These are phyloP conservation scores for Leptinotarsa haldemani DNA, from an alignment of 2,888 invertebrate genomes.

Conservation along the genomic window DNA sequence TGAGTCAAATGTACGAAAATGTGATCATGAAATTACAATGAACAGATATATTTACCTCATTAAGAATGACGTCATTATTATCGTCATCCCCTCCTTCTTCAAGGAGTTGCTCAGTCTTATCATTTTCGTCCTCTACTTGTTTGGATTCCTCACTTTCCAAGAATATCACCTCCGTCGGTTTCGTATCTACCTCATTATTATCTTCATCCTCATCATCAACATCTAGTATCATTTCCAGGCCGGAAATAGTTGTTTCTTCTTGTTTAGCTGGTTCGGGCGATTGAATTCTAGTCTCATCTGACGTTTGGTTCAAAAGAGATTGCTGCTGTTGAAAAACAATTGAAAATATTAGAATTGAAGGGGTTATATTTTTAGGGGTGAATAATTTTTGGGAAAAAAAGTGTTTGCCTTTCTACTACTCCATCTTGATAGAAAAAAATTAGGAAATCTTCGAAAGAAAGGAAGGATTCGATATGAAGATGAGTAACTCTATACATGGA, in stretches of 20 bases:
- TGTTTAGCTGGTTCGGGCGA: slow-evolving; percentile 50
- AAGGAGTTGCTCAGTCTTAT: slow-evolving; percentile 36
- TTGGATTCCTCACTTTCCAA: slow-evolving; percentile 54
- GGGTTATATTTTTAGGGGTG: too few species aligned
- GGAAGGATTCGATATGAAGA: too few species aligned
- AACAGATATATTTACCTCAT: too few species aligned
- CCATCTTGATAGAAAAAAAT: too few species aligned
- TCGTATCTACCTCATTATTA: slow-evolving; percentile 60
- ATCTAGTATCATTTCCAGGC: slow-evolving; percentile 63
- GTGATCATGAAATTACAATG: neutral
- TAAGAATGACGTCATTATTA: slow-evolving; percentile 52
- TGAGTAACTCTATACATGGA: too few species aligned
- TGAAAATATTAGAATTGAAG: slow-evolving; percentile 8
- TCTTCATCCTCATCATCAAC: slow-evolving; percentile 56
- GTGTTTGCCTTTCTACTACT: too few species aligned
- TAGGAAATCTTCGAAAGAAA: too few species aligned
- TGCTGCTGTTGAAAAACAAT: slow-evolving; percentile 43
- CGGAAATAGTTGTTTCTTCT: slow-evolving; percentile 66
- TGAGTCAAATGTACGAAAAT: neutral
- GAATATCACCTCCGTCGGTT: slow-evolving; percentile 53
- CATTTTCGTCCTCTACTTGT: slow-evolving; percentile 41
- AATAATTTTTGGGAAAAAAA: too few species aligned
- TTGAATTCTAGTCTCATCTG: slow-evolving; percentile 56
- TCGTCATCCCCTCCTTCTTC: slow-evolving; percentile 69
- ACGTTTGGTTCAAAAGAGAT: slow-evolving; percentile 54